Base-by-base conservation (phyloP, 2,113 vertebrate genomes). In the Odocoileus hemionus region DNA sequence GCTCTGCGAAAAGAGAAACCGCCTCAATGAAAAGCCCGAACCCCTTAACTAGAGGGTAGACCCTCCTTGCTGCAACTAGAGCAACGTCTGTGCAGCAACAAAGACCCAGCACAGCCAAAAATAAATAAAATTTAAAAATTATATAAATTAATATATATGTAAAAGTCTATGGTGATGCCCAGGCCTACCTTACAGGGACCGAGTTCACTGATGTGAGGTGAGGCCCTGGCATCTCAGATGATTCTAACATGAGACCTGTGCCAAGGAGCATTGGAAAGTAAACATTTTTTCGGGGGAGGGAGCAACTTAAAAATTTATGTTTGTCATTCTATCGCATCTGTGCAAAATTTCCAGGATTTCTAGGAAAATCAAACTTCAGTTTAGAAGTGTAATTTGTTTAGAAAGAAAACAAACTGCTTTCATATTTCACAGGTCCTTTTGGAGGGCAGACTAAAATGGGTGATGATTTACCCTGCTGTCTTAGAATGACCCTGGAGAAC, bases 351-450 rank as follows among this genome's bases (percentile, higher is more conserved):
- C 39, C 39, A 67, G 79, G 58, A 82, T 95, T 86, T 94, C 21
- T 86, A 43, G 26, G 89, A 86, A 86, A 94, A 76, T 86, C 50
- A 95, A 76, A 50, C 58, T 89, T 95, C 33, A 89, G 70, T 82
- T 93, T 26, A 76, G 93, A 94, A 94, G 15, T 60, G 3, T 3
- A 70, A 23, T 79, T 74, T 95, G 47, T 91, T 93, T 64, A 36
- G 70, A 92, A 94, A 82, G 8, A 90, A 91, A 94, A 74, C 13
- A 95, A 6, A 6, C 28, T 91, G 21, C 67, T 89, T 96, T 79
- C 58, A 57, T 64, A 54, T 74, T 88, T 67, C 47, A 39, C 5
- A 36, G 25, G 39, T 79, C 11, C 4, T 50, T 50, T 94, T 43
- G 79, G 39, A 86, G 21, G 26, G 36, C 54, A 39, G 54, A 82